A percentile compares a stretch with the other conserved stretches of the same genome.
Conservation (phyloP, 2,797 vertebrate species). For the Dendrocincla tyrannina region DNA sequence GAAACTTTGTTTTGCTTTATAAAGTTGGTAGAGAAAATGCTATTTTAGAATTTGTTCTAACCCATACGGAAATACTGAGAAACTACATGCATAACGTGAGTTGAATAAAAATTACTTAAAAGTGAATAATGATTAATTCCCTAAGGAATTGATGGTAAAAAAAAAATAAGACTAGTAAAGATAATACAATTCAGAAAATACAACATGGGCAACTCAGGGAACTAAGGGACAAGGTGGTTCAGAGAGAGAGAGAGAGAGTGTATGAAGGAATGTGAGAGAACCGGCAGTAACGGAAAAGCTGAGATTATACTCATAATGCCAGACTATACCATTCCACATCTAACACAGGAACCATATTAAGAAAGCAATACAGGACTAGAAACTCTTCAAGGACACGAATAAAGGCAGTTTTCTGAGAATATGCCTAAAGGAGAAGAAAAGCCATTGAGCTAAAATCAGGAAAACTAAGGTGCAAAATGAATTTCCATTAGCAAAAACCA, state of each 20-base stretch:
- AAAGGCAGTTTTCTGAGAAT: neutral
- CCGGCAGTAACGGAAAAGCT: neutral
- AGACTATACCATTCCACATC: neutral
- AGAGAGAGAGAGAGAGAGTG: neutral
- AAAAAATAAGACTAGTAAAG: neutral
- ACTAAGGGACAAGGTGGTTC: neutral
- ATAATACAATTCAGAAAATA: neutral
- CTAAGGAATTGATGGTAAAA: neutral
- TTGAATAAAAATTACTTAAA: neutral
- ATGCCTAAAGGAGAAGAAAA: neutral
- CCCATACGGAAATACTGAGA: neutral
- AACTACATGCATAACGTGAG: neutral
- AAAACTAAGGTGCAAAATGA: neutral
- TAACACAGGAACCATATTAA: neutral
- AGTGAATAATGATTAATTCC: neutral
- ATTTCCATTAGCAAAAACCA: neutral
- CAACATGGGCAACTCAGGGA: neutral
- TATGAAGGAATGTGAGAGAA: neutral
- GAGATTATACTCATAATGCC: neutral
- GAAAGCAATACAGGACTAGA: neutral
- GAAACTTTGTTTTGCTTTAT: neutral
- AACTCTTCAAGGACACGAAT: rapidly evolving
- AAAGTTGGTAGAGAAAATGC: neutral
- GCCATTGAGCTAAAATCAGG: neutral
- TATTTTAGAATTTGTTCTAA: neutral